A percentile compares a stretch with the other conserved stretches of the same genome.
These are phyloP conservation scores for Pangasianodon gigas DNA, from an alignment of 2,113 vertebrate genomes.

Conservation along the genomic window DNA sequence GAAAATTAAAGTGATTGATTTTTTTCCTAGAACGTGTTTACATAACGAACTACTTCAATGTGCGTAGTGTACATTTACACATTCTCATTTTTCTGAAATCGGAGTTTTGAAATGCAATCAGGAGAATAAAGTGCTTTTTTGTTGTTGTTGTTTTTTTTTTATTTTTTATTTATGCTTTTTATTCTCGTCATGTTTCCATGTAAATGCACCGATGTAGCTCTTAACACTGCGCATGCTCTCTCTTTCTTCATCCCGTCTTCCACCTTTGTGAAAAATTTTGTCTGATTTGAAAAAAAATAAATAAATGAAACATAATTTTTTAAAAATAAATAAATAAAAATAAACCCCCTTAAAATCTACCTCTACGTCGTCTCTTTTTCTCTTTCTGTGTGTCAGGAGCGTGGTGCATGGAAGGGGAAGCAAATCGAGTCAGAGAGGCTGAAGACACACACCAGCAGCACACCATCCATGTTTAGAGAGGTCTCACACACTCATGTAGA, in stretches of 20 bases:
- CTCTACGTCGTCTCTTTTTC: slow-evolving; percentile 53
- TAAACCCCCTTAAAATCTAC: slow-evolving; percentile 54
- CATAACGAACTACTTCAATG: slow-evolving; percentile 30
- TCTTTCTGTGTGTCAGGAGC: slow-evolving; percentile 71
- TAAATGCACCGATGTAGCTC: slow-evolving; percentile 66
- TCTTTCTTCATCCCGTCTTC: slow-evolving; percentile 32
- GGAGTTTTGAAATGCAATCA: slow-evolving; percentile 34
- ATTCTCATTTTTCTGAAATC: slow-evolving; percentile 4
- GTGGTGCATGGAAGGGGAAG: slow-evolving; percentile 58
- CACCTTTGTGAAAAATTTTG: slow-evolving; percentile 47
- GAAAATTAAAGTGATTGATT: not conserved
- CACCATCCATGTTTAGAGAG: not conserved
- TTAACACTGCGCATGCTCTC: slow-evolving; percentile 54
- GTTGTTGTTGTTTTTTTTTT: slow-evolving; percentile 14
- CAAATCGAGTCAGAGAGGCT: slow-evolving; percentile 49
- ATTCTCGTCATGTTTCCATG: slow-evolving; percentile 56
- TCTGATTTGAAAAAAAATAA: slow-evolving; percentile 33
- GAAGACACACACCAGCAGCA: slow-evolving; percentile 54
- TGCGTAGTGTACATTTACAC: slow-evolving; percentile 15
- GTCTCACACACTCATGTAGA: slow-evolving; percentile 9
- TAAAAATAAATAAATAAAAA: slow-evolving; percentile 58
- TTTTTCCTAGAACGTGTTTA: slow-evolving; percentile 50
- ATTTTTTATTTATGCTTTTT: not conserved
- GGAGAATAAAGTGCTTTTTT: slow-evolving; percentile 2
- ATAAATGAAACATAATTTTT: slow-evolving; percentile 38